Percentiles rank a stretch among this genome's conserved stretches.
These are phyloP conservation scores for Esperia sulphurella DNA, from an alignment of 2,888 invertebrate species.

Conservation along the genomic window DNA sequence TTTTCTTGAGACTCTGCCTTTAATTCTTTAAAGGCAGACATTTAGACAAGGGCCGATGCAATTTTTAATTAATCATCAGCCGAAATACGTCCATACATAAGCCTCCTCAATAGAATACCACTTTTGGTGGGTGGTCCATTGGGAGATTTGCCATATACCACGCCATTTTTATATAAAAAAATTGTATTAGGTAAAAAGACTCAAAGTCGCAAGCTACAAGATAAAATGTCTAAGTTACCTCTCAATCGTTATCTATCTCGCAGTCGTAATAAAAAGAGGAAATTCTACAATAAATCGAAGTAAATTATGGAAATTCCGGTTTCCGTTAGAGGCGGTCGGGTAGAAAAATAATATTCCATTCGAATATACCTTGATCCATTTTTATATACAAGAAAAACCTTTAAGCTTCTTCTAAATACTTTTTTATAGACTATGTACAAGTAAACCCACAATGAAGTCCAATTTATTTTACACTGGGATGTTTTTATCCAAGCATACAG, in stretches of 20 bases:
- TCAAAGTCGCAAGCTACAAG: too few species aligned
- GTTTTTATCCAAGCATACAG: background rate
- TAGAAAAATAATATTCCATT: constrained; percentile 1
- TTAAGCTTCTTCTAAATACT: too few species aligned
- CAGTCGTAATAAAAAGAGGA: constrained; percentile 3
- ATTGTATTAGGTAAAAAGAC: too few species aligned
- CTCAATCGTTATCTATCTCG: background rate
- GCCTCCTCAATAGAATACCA: too few species aligned
- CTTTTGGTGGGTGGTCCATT: too few species aligned
- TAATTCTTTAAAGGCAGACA: too few species aligned
- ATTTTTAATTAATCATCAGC: too few species aligned
- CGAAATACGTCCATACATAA: too few species aligned
- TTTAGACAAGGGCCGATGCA: too few species aligned
- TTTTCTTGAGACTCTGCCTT: too few species aligned
- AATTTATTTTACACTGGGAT: background rate
- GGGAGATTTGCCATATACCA: too few species aligned
- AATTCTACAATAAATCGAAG: constrained; percentile 7
- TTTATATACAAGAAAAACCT: background rate
- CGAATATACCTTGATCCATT: background rate
- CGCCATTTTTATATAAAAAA: too few species aligned
- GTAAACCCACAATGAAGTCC: background rate
- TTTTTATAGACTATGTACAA: background rate
- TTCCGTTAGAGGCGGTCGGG: constrained; percentile 7
- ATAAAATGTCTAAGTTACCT: background rate
- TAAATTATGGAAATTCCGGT: constrained; percentile 11